Evolutionary conservation across 2,888 invertebrate species (phyloP).

Genomic region (Dendrolimus pini): DNA sequence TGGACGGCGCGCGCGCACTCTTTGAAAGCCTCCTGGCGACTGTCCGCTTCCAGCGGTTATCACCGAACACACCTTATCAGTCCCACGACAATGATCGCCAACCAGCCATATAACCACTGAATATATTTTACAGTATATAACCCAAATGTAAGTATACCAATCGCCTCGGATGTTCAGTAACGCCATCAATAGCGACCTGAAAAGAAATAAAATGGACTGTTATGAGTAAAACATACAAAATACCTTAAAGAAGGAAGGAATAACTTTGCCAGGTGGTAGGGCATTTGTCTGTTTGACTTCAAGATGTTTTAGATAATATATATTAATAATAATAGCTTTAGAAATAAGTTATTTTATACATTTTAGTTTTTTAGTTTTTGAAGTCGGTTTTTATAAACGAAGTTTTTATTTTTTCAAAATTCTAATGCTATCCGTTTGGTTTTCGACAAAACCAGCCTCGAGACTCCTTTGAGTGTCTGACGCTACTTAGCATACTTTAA

Average conservation of each 20-base stretch:
- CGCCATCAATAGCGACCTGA: conserved; percentile 69
- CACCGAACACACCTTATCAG: conserved; percentile 70
- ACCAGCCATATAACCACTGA: conserved; percentile 63
- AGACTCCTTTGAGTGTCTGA: too few relatives aligned
- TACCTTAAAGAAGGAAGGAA: background rate
- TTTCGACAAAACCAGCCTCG: too few relatives aligned
- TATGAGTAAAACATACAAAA: background rate
- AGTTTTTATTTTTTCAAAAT: too few relatives aligned
- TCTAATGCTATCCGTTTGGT: too few relatives aligned
- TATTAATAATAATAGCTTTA: too few relatives aligned
- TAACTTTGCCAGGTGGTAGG: too few relatives aligned
- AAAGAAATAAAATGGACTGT: conserved; percentile 30
- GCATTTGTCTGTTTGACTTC: too few relatives aligned
- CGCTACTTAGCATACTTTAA: too few relatives aligned
- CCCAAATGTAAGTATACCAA: conserved; percentile 60
- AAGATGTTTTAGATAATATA: too few relatives aligned
- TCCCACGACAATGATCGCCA: conserved; percentile 63
- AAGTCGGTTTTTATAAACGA: too few relatives aligned
- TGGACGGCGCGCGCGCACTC: conserved; percentile 68
- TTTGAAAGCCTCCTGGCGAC: conserved; percentile 60
- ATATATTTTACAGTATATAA: conserved; percentile 64
- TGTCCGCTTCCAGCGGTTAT: conserved; percentile 60
- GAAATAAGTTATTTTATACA: too few relatives aligned
- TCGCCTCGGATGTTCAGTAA: conserved; percentile 58
- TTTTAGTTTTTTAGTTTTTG: too few relatives aligned